Evolutionary conservation across 2,888 invertebrate genomes (phyloP).

Genomic region (Entomobrya multifasciata): DNA sequence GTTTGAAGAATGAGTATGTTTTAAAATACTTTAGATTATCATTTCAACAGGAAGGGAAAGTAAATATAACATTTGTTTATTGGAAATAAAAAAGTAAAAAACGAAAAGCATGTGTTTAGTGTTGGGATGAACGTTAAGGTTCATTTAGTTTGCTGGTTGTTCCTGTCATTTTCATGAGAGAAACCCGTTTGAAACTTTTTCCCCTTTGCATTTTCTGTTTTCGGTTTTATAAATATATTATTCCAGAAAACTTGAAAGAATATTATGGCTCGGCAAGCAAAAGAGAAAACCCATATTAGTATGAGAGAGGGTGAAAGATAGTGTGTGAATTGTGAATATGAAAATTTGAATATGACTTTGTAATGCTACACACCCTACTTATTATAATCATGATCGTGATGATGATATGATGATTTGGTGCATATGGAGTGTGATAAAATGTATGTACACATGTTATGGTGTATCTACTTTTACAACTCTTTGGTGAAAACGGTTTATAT

Average conservation of each 20-base stretch:
- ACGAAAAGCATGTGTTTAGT: neutral
- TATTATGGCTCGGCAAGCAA: no score
- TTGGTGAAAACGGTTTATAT: constrained; percentile 34
- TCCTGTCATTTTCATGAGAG: constrained; percentile 24
- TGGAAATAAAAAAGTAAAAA: constrained; percentile 23
- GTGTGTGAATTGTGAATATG: constrained; percentile 45
- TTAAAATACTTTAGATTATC: neutral
- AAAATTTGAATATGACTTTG: constrained; percentile 54
- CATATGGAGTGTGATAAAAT: constrained; percentile 53
- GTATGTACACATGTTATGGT: neutral
- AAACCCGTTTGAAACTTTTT: constrained; percentile 33
- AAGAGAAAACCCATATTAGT: constrained; percentile 17
- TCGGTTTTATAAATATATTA: neutral
- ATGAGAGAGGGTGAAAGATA: neutral
- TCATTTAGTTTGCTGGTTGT: constrained; percentile 6
- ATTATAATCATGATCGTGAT: constrained; percentile 18
- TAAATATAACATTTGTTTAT: neutral
- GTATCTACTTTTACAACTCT: neutral
- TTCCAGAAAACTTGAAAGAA: neutral
- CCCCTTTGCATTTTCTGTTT: constrained; percentile 2
- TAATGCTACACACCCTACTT: constrained; percentile 29
- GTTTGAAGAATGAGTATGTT: neutral
- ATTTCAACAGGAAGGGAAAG: neutral
- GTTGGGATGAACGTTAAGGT: neutral
- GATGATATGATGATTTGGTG: neutral